phyloP scores from a whole-genome alignment of 2,888 invertebrate species.

The Tipula unca region DNA sequence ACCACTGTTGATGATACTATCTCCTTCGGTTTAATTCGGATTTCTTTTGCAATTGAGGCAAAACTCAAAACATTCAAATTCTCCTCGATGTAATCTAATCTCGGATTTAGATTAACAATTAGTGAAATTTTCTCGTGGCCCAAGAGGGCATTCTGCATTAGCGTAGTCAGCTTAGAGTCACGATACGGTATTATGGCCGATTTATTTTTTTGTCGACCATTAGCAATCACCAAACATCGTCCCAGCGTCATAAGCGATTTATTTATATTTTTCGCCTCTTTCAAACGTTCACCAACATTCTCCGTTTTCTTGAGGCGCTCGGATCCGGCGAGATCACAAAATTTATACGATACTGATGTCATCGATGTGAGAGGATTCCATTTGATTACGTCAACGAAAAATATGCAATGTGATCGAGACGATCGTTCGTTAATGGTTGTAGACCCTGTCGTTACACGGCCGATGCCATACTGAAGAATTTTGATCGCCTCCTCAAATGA shows the following conservation, averaged over 20 bases:
- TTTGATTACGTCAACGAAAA: constrained; percentile 66
- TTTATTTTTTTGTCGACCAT: constrained; percentile 33
- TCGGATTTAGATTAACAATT: constrained; percentile 79
- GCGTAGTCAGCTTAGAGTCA: constrained; percentile 81
- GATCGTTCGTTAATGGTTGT: constrained; percentile 74
- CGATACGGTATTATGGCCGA: constrained; percentile 42
- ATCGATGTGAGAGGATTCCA: constrained; percentile 26
- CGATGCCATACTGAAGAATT: constrained; percentile 65
- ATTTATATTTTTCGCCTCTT: constrained; percentile 84
- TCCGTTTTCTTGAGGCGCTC: constrained; percentile 69
- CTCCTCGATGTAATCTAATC: constrained; percentile 66
- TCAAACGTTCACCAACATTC: constrained; percentile 62
- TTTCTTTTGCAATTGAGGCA: constrained; percentile 64
- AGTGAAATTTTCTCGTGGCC: constrained; percentile 52
- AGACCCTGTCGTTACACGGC: constrained; percentile 64
- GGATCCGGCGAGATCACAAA: constrained; percentile 89
- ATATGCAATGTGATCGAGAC: constrained; percentile 83
- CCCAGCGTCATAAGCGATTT: constrained; percentile 80
- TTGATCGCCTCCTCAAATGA: constrained; percentile 72
- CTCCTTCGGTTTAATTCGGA: constrained; percentile 37
- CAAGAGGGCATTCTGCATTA: constrained; percentile 69
- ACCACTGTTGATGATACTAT: constrained; percentile 26
- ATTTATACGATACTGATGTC: constrained; percentile 49
- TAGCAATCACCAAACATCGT: constrained; percentile 60
- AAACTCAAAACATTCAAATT: constrained; percentile 74